A percentile compares a stretch with the other conserved stretches of the same genome.
Evolutionary conservation across 1,140 invertebrate species (phyloP).

Genomic region (Eurytemora carolleeae): DNA sequence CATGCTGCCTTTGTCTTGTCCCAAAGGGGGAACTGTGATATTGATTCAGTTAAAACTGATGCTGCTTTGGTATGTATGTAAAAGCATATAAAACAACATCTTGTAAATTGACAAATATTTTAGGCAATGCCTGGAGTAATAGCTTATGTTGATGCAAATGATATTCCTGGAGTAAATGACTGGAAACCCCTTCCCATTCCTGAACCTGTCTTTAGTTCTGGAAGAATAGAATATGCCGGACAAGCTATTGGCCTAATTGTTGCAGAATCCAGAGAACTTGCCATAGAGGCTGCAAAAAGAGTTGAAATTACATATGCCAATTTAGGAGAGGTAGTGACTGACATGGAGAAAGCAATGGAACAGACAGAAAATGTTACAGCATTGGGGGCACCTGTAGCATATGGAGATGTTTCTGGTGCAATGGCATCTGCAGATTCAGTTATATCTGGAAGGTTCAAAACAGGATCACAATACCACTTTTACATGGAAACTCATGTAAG

Average conservation of each 20-base stretch:
- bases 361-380: background rate
- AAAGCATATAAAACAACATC: background rate
- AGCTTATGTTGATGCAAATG: constrained; percentile 25
- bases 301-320: constrained; percentile 27
- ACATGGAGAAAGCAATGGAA: background rate
- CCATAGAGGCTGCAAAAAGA: constrained; percentile 24
- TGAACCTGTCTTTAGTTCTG: constrained; percentile 28
- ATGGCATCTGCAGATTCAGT: constrained; percentile 17
- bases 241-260: constrained; percentile 29
- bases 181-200: background rate
- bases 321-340: background rate
- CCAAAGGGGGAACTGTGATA: constrained; percentile 23
- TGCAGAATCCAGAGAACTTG: constrained; percentile 25
- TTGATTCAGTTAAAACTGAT: constrained; percentile 22
- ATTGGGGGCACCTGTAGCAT: background rate
- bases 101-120: background rate
- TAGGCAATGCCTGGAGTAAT: constrained; percentile 25
- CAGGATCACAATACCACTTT: constrained; percentile 28
- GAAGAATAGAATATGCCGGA: constrained; percentile 36
- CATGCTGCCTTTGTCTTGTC: constrained; percentile 27
- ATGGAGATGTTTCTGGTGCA: background rate
- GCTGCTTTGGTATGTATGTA: constrained; percentile 23
- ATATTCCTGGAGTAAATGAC: constrained; percentile 26
- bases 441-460: constrained; percentile 22
- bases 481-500: constrained; percentile 27